These are phyloP conservation scores for Kryptopterus vitreolus DNA, from an alignment of 2,797 vertebrate species.

Conservation along the genomic window DNA sequence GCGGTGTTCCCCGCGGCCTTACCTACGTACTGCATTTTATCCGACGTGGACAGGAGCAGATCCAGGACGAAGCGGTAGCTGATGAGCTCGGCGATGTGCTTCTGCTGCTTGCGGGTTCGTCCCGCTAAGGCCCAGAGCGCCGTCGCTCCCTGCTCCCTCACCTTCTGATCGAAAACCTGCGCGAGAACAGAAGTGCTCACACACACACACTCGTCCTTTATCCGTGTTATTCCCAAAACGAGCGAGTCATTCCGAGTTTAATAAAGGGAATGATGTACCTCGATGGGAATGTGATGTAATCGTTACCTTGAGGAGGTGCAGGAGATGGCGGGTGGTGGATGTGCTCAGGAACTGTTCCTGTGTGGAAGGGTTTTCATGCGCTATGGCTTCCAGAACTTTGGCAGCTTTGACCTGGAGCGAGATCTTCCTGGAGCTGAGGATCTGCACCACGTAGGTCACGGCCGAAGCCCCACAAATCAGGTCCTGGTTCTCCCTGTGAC, in stretches of 20 bases:
- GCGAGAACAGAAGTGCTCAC: conserved; percentile 21
- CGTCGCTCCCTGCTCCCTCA: conserved; percentile 73
- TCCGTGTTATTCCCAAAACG: no score
- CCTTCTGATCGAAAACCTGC: conserved; percentile 73
- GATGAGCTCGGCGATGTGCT: conserved; percentile 74
- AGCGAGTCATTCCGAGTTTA: no score
- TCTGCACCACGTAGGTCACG: conserved; percentile 65
- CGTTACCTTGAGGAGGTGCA: conserved; percentile 74
- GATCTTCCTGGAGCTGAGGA: conserved; percentile 67
- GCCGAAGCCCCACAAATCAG: conserved; percentile 63
- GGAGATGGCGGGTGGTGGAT: conserved; percentile 65
- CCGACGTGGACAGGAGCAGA: conserved; percentile 75
- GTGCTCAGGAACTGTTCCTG: conserved; percentile 70
- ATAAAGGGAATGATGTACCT: no score
- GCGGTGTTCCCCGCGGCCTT: conserved; percentile 42
- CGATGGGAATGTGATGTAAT: no score
- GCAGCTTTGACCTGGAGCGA: conserved; percentile 72
- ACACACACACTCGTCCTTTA: no score
- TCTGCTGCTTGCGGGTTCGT: conserved; percentile 73
- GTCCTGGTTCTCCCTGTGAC: conserved; percentile 68
- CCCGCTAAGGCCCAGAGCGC: conserved; percentile 76
- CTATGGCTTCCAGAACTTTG: conserved; percentile 70
- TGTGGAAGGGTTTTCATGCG: conserved; percentile 63
- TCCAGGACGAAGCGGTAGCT: conserved; percentile 75
- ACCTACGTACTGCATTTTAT: conserved; percentile 80